Evolutionary conservation across 2,113 vertebrate species (phyloP), one percentile per base, ranked within the genome.

Genomic region (Barnardius zonarius): DNA sequence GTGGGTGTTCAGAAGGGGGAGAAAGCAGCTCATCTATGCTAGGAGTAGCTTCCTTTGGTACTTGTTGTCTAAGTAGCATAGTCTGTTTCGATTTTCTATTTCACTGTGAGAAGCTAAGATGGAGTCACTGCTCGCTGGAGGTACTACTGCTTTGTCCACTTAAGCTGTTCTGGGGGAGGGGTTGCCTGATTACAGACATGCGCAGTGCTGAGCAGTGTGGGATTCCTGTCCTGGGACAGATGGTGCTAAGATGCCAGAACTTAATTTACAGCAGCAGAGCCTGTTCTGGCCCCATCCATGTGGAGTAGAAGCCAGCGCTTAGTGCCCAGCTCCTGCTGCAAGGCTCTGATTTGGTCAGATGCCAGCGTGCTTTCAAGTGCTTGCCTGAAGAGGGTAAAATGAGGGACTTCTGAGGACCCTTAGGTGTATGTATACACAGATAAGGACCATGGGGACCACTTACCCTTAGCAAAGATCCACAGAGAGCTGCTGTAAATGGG

Each of bases 201-300:
- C 0, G 0, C 39, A 9, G 63, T 61, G 66, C 55, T 4, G 10
- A 1, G 54, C 17, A 5, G 59, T 48, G 59, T 6, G 12, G 35
- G 24, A 54, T 86, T 90, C 20, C 9, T 81, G 22, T 57, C 18
- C 43, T 43, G 64, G 73, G 39, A 86, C 30, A 77, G 27, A 17
- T 35, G 48, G 3, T 52, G 33, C 79, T 89, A 33, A 57, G 69
- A 43, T 2, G 9, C 16, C 79, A 17, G 70, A 81, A 66, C 19
- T 78, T 49, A 27, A 61, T 81, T 90, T 64, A 16, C 35, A 52
- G 61, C 3, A 12, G 19, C 77, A 72, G 69, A 78, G 64, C 48
- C 66, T 70, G 19, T 54, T 80, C 16, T 1, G 1, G 13, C 17
- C 39, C 39, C 0, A 0, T 55, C 55, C 57, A 16, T 24, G 51